Evolutionary conservation across 2,113 vertebrate species (phyloP), one percentile per base, ranked within the genome.

Genomic region (Notothenia rossii): DNA sequence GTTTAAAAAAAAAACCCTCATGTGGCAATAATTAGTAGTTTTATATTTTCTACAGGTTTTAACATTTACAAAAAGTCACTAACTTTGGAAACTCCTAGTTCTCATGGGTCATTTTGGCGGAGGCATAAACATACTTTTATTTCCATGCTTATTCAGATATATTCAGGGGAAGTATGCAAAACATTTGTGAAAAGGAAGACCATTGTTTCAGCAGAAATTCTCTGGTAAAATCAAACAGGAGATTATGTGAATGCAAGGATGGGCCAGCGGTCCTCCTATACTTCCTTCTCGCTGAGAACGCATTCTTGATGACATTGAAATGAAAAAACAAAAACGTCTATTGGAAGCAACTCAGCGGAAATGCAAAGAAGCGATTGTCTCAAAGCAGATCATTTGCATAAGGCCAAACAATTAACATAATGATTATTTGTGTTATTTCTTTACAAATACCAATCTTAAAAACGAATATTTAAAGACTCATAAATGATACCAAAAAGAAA

Each of bases 311-410:
- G 82, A 87, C 72, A 83, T 66, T 85, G 71, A 80, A 58, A 69
- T 85, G 81, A 78, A 86, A 70, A 81, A 85, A 87, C 87, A 72
- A 73, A 89, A 79, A 84, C 12, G 22, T 71, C 73, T 56, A 82
- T 84, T 86, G 9, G 4, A 65, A 80, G 25, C 45, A 72, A 75
- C 68, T 25, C 50, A 14, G 71, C 61, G 62, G 29, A 89, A 88
- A 87, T 61, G 63, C 59, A 89, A 68, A 58, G 60, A 18, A 8
- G 53, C 81, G 17, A 81, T 83, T 71, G 64, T 72, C 56, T 75
- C 76, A 87, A 81, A 84, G 73, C 58, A 84, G 79, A 82, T 20
- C 33, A 92, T 93, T 90, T 88, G 87, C 88, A 89, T 88, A 86
- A 43, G 22, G 53, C 77, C 58, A 59, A 56, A 85, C 69, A 89